Evolutionary conservation across 2,113 vertebrate genomes (phyloP).

Genomic region (Stomatorhinus ivindoensis): DNA sequence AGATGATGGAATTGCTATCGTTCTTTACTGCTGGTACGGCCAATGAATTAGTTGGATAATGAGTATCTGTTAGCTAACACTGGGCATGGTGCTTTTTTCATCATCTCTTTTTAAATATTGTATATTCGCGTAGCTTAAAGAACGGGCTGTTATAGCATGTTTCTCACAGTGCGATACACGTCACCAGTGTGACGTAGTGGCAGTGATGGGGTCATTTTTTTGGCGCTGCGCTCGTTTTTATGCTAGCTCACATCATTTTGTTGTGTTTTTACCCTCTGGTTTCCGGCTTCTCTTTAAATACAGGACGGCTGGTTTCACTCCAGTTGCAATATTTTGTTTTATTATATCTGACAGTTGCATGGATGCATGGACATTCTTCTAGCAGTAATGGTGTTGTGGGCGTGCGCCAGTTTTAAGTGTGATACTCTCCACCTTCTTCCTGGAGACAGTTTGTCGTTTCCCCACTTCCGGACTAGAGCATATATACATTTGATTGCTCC

Average conservation of each 20-base stretch:
- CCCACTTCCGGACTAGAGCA: neutral
- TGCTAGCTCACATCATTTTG: neutral
- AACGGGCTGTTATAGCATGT: neutral
- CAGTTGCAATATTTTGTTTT: neutral
- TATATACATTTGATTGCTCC: neutral
- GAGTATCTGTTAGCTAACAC: neutral
- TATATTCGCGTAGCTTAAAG: neutral
- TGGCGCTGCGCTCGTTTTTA: neutral
- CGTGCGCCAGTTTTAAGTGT: neutral
- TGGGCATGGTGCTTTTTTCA: neutral
- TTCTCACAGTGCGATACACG: neutral
- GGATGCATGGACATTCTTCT: neutral
- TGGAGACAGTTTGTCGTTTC: neutral
- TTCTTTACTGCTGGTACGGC: neutral
- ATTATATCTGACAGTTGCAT: conserved; percentile 7
- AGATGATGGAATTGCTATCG: neutral
- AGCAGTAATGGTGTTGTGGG: neutral
- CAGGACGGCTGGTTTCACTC: neutral
- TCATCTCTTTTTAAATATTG: neutral
- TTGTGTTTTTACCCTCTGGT: neutral
- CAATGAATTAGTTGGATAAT: neutral
- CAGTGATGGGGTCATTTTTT: neutral
- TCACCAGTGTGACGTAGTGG: neutral
- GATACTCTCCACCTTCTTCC: neutral
- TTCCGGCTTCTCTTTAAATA: neutral